These are phyloP conservation scores for Stichodactyla helianthus DNA, from an alignment of 64 coral and sea anemone species.

Conservation along the genomic window DNA sequence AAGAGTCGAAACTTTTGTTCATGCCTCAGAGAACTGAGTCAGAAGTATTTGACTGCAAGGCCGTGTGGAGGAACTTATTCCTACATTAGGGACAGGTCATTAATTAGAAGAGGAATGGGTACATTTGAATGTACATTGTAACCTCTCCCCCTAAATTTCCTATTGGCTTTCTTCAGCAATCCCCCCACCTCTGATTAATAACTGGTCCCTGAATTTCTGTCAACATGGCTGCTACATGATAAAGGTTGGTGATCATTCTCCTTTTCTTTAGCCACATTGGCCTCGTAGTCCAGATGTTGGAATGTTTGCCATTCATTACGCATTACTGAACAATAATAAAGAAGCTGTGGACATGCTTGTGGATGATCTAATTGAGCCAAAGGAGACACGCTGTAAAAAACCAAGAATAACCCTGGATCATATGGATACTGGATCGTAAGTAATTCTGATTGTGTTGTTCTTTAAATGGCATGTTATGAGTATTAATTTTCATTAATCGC, in stretches of 20 bases:
- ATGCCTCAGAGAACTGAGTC: too few relatives aligned
- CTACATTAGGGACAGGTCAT: too few relatives aligned
- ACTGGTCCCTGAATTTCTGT: too few relatives aligned
- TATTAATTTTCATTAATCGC: not conserved
- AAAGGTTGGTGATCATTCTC: not conserved
- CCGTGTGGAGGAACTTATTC: too few relatives aligned
- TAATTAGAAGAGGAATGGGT: too few relatives aligned
- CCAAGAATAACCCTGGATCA: slow-evolving; percentile 45
- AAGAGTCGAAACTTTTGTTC: too few relatives aligned
- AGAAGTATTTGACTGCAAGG: too few relatives aligned
- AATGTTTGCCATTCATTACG: slow-evolving; percentile 53
- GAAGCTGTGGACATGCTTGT: slow-evolving; percentile 59
- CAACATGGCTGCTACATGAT: too few relatives aligned
- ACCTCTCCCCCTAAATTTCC: too few relatives aligned
- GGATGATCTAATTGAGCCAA: slow-evolving; percentile 35
- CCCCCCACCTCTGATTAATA: too few relatives aligned
- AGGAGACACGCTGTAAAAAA: slow-evolving; percentile 33
- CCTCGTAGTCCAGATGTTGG: slow-evolving; percentile 69
- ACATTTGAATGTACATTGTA: too few relatives aligned
- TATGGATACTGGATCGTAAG: slow-evolving; percentile 88
- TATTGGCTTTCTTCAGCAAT: too few relatives aligned
- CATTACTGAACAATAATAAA: slow-evolving; percentile 57
- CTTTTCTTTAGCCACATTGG: slow-evolving; percentile 53
- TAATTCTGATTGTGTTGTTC: not conserved
- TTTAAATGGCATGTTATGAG: not conserved